Evolutionary conservation across 2,888 invertebrate genomes (phyloP).

Genomic region (Andrena minutula): DNA sequence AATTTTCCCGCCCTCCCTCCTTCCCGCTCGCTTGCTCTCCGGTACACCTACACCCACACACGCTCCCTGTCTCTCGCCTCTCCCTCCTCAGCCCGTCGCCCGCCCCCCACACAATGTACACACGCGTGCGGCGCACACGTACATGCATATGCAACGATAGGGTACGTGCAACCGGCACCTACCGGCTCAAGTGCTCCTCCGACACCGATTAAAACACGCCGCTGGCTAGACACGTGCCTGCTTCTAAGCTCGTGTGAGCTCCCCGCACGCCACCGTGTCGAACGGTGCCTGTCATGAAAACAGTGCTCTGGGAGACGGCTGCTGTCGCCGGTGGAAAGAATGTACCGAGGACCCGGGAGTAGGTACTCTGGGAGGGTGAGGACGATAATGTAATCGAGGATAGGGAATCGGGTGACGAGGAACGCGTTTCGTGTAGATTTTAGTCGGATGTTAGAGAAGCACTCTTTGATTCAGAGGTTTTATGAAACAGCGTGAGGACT

Average conservation of each 20-base stretch:
- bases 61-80: conserved; percentile 23
- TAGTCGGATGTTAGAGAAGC: no score
- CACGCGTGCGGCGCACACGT: conserved; percentile 35
- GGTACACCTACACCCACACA: background rate
- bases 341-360: background rate
- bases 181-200: conserved; percentile 64
- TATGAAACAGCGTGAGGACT: no score
- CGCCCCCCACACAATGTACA: conserved; percentile 30
- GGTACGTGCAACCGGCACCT: conserved; percentile 43
- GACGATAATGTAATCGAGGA: background rate
- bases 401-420: background rate
- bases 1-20: conserved; percentile 76
- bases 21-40: conserved; percentile 29
- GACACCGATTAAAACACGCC: conserved; percentile 71
- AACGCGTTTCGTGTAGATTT: no score
- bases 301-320: background rate
- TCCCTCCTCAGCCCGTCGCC: conserved; percentile 2
- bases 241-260: conserved; percentile 65
- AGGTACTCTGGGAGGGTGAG: no score
- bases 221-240: conserved; percentile 75
- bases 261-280: conserved; percentile 14
- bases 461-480: no score
- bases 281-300: conserved; percentile 1
- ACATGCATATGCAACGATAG: conserved; percentile 36
- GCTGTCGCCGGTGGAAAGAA: background rate